Conservation (phyloP, 1,140 invertebrate species). For the Coenobita brevimanus region DNA sequence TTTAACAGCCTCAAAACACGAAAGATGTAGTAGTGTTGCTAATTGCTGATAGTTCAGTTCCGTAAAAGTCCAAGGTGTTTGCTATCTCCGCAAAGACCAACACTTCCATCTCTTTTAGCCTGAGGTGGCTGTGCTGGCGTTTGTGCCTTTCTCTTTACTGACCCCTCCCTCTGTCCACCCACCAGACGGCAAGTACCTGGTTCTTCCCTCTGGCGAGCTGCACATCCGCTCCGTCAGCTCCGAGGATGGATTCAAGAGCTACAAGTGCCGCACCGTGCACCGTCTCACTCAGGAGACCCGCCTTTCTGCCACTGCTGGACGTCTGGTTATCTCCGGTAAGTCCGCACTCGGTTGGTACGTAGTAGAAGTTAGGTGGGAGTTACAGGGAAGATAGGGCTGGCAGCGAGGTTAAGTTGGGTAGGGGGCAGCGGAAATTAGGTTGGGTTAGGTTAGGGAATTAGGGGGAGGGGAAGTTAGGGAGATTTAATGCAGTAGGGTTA, state of each 20-base stretch:
- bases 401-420: not conserved
- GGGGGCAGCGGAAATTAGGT: not conserved
- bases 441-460: not conserved
- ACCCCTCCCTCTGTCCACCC: not conserved
- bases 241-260: conserved; percentile 90
- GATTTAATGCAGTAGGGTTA: not conserved
- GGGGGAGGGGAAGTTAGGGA: not conserved
- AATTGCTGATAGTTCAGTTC: no score
- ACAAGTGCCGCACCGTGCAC: conserved; percentile 92
- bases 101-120: no score
- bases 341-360: not conserved
- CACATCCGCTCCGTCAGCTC: conserved; percentile 94
- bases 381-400: not conserved
- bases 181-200: conserved; percentile 93
- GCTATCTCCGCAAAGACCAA: no score
- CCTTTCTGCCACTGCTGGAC: conserved; percentile 92
- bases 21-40: no score
- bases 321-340: conserved; percentile 95
- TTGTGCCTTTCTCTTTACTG: not conserved
- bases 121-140: not conserved
- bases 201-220: conserved; percentile 92
- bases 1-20: no score
- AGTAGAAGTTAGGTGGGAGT: not conserved
- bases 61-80: no score
- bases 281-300: conserved; percentile 93